phyloP scores from a whole-genome alignment of 2,797 vertebrate genomes.

The Anableps anableps region DNA sequence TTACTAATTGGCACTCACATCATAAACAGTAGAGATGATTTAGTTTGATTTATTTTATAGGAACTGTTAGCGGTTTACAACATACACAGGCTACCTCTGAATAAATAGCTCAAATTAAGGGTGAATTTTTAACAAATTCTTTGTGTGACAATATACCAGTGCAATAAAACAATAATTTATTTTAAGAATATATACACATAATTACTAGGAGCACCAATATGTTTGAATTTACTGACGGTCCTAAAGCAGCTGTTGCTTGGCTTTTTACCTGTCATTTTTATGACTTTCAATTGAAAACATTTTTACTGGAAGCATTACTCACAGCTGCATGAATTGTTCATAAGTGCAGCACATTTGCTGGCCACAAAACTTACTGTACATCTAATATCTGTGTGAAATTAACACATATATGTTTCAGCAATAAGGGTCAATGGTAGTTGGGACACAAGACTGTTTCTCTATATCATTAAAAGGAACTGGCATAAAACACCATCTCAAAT shows the following conservation, averaged over 20 bases:
- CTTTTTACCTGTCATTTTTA: no score
- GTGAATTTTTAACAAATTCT: no score
- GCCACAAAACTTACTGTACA: slow-evolving; percentile 23
- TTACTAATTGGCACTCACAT: background rate
- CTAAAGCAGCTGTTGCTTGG: no score
- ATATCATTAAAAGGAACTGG: slow-evolving; percentile 1
- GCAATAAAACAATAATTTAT: no score
- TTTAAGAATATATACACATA: no score
- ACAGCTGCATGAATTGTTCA: slow-evolving; percentile 36
- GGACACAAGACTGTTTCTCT: slow-evolving; percentile 11
- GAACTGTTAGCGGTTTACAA: no score
- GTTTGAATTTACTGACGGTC: no score
- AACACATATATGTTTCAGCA: slow-evolving; percentile 15
- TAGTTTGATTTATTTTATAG: background rate
- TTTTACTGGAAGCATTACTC: slow-evolving; percentile 6
- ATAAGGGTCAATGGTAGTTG: slow-evolving; percentile 16
- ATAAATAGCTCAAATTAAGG: no score
- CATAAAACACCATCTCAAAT: background rate
- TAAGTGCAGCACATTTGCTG: slow-evolving; percentile 27
- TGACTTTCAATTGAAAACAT: no score
- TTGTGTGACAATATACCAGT: no score
- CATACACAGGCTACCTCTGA: no score
- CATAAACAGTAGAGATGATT: background rate
- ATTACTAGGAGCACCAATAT: no score
- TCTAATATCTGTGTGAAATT: slow-evolving; percentile 39